These are phyloP conservation scores for Lamellibrachia luymesi DNA, from an alignment of 1,140 invertebrate genomes.

Conservation along the genomic window DNA sequence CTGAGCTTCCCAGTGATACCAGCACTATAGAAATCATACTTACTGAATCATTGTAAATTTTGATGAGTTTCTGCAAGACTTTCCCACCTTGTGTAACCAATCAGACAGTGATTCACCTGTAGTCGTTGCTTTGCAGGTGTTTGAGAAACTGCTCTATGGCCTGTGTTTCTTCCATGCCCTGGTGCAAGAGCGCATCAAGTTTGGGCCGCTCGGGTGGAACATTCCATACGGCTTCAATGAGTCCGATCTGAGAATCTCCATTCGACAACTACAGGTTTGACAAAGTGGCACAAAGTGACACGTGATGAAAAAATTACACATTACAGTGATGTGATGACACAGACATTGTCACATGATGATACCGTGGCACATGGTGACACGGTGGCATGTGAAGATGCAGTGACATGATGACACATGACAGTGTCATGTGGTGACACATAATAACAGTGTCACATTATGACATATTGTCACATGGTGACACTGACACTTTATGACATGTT, in stretches of 20 bases:
- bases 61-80: too few species aligned
- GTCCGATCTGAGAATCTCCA: conserved; percentile 57
- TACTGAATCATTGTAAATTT: too few species aligned
- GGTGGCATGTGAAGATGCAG: background rate
- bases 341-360: background rate
- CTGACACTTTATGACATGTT: too few species aligned
- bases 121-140: conserved; percentile 42
- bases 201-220: conserved; percentile 44
- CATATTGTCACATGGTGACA: too few species aligned
- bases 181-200: conserved; percentile 52
- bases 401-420: background rate
- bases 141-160: conserved; percentile 56
- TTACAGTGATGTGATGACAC: background rate
- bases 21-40: too few species aligned
- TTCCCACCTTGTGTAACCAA: too few species aligned
- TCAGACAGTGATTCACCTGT: background rate
- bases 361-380: background rate
- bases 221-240: conserved; percentile 46
- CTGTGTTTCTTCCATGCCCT: conserved; percentile 59
- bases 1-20: too few species aligned
- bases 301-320: too few species aligned
- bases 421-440: too few species aligned
- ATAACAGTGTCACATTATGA: too few species aligned
- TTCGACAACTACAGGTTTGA: conserved; percentile 61
- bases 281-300: background rate